A percentile compares a stretch with the other conserved stretches of the same genome.
These are phyloP conservation scores for Trematocara marginatum DNA, from an alignment of 2,113 vertebrate genomes.

Conservation along the genomic window DNA sequence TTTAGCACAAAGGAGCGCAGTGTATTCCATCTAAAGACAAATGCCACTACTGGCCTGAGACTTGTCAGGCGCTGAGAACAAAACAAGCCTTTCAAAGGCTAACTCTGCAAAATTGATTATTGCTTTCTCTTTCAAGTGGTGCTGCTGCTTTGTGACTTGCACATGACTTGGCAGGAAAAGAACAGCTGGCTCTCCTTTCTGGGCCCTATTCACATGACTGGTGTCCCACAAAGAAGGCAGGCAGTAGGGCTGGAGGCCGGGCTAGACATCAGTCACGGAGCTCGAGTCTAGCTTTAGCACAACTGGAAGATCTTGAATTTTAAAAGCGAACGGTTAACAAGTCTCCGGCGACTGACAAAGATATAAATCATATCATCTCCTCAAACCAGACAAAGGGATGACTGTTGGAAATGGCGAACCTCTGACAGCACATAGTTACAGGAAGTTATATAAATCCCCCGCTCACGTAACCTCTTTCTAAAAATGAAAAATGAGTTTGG, in stretches of 20 bases:
- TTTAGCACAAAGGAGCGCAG: slow-evolving; percentile 50
- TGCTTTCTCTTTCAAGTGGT: slow-evolving; percentile 65
- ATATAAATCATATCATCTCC: background rate
- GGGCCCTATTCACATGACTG: slow-evolving; percentile 62
- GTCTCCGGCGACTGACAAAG: background rate
- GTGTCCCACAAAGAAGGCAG: slow-evolving; percentile 51
- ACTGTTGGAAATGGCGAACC: background rate
- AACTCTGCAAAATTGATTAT: slow-evolving; percentile 70
- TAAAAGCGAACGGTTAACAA: background rate
- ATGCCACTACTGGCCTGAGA: slow-evolving; percentile 25
- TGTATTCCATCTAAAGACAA: slow-evolving; percentile 56
- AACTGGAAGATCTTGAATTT: background rate
- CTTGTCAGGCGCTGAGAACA: slow-evolving; percentile 33
- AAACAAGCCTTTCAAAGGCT: slow-evolving; percentile 59
- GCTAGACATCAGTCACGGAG: slow-evolving; percentile 12
- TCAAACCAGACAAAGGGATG: background rate
- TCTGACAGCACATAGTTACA: background rate
- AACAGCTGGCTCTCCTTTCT: slow-evolving; percentile 61
- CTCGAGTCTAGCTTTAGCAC: background rate
- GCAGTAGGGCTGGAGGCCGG: slow-evolving; percentile 22
- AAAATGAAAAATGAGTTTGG: slow-evolving; percentile 31
- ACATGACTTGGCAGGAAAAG: slow-evolving; percentile 71
- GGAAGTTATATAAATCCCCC: slow-evolving; percentile 7
- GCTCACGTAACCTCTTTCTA: background rate
- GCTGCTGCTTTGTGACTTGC: slow-evolving; percentile 67